Percentiles rank a stretch among this genome's conserved stretches.
phyloP scores from a whole-genome alignment of 2,113 vertebrate genomes.

The Coptodon rendalli region DNA sequence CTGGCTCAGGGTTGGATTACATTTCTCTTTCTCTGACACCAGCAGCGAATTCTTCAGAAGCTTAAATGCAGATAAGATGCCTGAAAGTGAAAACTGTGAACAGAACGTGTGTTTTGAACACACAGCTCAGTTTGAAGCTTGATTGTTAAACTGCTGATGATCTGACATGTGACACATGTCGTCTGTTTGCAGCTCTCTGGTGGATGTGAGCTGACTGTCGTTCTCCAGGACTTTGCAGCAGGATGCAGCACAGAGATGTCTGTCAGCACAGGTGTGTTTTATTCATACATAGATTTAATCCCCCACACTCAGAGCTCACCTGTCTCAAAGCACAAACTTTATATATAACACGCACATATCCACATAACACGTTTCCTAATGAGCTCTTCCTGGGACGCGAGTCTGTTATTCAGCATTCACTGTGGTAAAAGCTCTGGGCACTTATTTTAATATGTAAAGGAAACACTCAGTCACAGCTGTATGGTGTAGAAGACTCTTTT shows the following conservation, averaged over 20 bases:
- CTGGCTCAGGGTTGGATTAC: not conserved
- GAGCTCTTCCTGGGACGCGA: not conserved
- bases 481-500: not conserved
- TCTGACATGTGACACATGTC: not conserved
- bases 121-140: not conserved
- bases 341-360: no score
- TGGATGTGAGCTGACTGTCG: slow-evolving; percentile 92
- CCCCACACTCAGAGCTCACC: not conserved
- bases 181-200: slow-evolving; percentile 82
- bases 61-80: not conserved
- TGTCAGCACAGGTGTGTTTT: slow-evolving; percentile 47
- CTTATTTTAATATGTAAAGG: not conserved
- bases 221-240: slow-evolving; percentile 91
- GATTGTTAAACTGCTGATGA: not conserved
- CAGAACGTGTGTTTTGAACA: not conserved
- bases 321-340: not conserved
- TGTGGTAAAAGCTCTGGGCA: not conserved
- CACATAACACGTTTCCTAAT: not conserved
- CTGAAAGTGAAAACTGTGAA: not conserved
- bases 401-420: not conserved
- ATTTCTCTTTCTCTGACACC: not conserved
- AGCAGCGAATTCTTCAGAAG: not conserved
- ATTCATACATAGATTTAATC: not conserved
- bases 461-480: not conserved
- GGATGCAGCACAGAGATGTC: slow-evolving; percentile 71